Evolutionary conservation across 2,888 invertebrate species (phyloP), one percentile per base, ranked within the genome.

Genomic region (Diarsia dahlii): DNA sequence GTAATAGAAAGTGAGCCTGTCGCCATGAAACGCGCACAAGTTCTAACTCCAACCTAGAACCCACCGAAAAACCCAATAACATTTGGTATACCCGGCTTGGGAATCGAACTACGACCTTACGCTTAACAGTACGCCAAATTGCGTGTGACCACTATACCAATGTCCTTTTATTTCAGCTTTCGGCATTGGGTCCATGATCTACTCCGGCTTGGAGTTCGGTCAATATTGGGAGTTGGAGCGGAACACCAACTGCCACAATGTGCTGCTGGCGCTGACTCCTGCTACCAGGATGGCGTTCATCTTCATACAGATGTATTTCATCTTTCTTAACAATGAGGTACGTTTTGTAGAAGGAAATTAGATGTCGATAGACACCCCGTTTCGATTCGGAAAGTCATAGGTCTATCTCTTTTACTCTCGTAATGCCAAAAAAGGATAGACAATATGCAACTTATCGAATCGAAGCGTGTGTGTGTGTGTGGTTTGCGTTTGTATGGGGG

Each of bases 291-390:
- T 99, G 98, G 98, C 98, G 74, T 99, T 99, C 96, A 99, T 99
- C 90, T 99, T 99, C 95, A 98, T 99, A 90, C 99, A 99, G 96
- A 99, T 99, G 98, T 99, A 99, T 95, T 99, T 99, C 96, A 99
- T 99, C 95, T 99, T 99, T 97, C 97, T 99, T 80, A 99, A 99
- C 95, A 99, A 99, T 93, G 99, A 99, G 98, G 99, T 99, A 92
- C 0, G 88, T 87, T 50, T 9, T 23, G 8, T 12, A n/a, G n/a
- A n/a, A n/a, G n/a, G n/a, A n/a, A n/a, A n/a, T n/a, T n/a, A n/a
- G n/a, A n/a, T n/a, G n/a, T n/a, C n/a, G n/a, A n/a, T n/a, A n/a
- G n/a, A n/a, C n/a, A n/a, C n/a, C n/a, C n/a, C n/a, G n/a, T n/a
- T n/a, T n/a, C n/a, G n/a, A n/a, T n/a, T n/a, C n/a, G n/a, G n/a